phyloP scores from a whole-genome alignment of 2,888 invertebrate species.

The Leucania comma region DNA sequence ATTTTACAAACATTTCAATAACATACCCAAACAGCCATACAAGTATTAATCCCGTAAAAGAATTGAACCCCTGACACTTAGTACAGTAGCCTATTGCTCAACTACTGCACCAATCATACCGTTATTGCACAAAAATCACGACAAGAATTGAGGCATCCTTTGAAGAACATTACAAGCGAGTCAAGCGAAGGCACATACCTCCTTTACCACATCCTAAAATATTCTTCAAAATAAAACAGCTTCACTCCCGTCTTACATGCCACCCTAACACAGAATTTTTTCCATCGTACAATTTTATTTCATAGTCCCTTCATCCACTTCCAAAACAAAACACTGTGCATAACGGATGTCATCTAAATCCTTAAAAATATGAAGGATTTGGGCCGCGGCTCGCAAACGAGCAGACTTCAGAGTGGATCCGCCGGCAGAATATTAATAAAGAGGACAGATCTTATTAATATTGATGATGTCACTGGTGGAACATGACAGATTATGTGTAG shows the following conservation, averaged over 20 bases:
- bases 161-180: not conserved
- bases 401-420: constrained; percentile 53
- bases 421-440: constrained; percentile 61
- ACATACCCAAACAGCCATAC: too few relatives aligned
- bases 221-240: not conserved
- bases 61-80: too few relatives aligned
- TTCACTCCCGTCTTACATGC: not conserved
- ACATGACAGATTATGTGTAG: constrained; percentile 58
- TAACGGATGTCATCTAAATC: constrained; percentile 57
- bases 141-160: not conserved
- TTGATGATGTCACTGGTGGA: constrained; percentile 56
- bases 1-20: too few relatives aligned
- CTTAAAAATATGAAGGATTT: constrained; percentile 67
- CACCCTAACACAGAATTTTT: not conserved
- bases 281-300: constrained; percentile 23
- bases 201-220: not conserved
- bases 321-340: constrained; percentile 57
- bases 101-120: too few relatives aligned
- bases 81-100: too few relatives aligned
- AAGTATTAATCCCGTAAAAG: too few relatives aligned
- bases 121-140: too few relatives aligned
- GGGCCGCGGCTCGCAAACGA: constrained; percentile 52
- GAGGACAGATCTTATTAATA: constrained; percentile 62
- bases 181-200: not conserved
- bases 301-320: constrained; percentile 52